Evolutionary conservation across 2,797 vertebrate species (phyloP), one percentile per base, ranked within the genome.

Genomic region (Menidia menidia): DNA sequence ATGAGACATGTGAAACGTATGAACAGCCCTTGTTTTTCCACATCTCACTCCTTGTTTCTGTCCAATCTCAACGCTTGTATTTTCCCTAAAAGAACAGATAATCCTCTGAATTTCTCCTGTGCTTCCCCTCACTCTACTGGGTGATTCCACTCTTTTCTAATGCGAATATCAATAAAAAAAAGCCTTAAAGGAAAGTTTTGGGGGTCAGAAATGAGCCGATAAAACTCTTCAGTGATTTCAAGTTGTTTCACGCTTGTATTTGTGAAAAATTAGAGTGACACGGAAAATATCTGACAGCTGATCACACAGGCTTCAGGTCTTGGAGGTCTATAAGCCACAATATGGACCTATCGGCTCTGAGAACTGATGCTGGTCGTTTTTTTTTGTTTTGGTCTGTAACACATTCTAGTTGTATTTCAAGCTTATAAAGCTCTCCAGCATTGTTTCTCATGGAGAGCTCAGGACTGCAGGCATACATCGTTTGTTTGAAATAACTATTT

Each of bases 1-100:
- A 77, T 76, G 68, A 75, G 59, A 72, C 73, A 53, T 71, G 59
- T 71, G 48, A 52, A 70, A 62, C 58, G 44, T 9, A 25, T 32
- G 43, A 6, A 12, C 42, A 55, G 53, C 18, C 35, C 2, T 7
- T 39, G 35, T 39, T 39, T 39, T 39, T 39, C 35, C 43, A 75
- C 15, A 12, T 32, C 59, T 44, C 61, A 57, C 19, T 9, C 13
- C 58, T 50, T 6, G 72, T 60, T 64, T 43, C 65, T 18, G 19
- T 25, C 25, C 25, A 25, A 25, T 25, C 25, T 25, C 25, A 25
- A n/a, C n/a, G n/a, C n/a, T 2, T 25, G 25, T 25, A 25, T 25
- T 25, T 25, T 25, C 25, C 25, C 25, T 25, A 25, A 25, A 25
- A 25, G 25, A 25, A 25, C 25, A 25, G 31, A 12, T 59, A 33